phyloP scores from a whole-genome alignment of 2,888 invertebrate genomes.

The Pachycephus smyrnensis region DNA sequence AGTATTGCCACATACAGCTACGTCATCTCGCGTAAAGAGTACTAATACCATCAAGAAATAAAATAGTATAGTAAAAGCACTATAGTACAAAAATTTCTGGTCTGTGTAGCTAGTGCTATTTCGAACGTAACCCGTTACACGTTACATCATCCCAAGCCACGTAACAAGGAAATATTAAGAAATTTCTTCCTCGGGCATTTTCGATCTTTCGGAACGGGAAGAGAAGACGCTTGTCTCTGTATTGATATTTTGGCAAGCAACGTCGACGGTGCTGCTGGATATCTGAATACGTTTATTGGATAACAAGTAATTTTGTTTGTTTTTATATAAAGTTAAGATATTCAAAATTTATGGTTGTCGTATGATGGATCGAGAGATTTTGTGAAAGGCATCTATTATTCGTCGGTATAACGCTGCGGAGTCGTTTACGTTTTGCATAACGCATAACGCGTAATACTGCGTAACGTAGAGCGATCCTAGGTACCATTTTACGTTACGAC shows the following conservation, averaged over 20 bases:
- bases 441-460: slow-evolving; percentile 29
- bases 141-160: slow-evolving; percentile 28
- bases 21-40: not conserved
- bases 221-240: not conserved
- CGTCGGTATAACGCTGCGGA: not conserved
- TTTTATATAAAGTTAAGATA: not conserved
- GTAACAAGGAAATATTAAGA: slow-evolving; percentile 27
- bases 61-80: not conserved
- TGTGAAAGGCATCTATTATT: too few species aligned
- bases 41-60: not conserved
- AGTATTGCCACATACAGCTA: not conserved
- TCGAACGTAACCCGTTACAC: slow-evolving; percentile 19
- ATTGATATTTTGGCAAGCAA: not conserved
- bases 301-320: not conserved
- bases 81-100: not conserved
- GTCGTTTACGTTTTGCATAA: slow-evolving; percentile 36
- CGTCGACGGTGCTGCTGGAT: not conserved
- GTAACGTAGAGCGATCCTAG: slow-evolving; percentile 32
- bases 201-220: not conserved
- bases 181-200: slow-evolving; percentile 16
- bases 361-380: not conserved
- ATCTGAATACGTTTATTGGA: not conserved
- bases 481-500: slow-evolving; percentile 34
- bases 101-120: not conserved
- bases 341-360: not conserved